Percentiles rank a stretch among this genome's conserved stretches.
These are phyloP conservation scores for Todus mexicanus DNA, from an alignment of 2,797 vertebrate genomes.

Conservation along the genomic window DNA sequence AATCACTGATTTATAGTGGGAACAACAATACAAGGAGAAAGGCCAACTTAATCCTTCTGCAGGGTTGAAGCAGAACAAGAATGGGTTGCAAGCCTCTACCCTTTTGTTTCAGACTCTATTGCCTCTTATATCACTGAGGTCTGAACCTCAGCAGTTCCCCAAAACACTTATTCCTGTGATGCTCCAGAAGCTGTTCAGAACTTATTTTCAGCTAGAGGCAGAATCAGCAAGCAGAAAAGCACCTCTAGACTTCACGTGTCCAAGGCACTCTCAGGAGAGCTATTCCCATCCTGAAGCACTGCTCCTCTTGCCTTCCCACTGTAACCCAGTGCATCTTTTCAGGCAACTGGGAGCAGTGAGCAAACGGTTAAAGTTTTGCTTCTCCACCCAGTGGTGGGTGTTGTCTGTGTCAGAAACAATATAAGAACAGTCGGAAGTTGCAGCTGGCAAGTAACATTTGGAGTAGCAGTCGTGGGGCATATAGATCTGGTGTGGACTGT, in stretches of 20 bases:
- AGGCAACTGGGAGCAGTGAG: conserved; percentile 58
- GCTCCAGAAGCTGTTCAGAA: background rate
- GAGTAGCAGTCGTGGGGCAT: conserved; percentile 63
- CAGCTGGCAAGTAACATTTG: conserved; percentile 73
- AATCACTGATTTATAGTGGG: background rate
- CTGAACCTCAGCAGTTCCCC: background rate
- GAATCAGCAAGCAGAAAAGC: background rate
- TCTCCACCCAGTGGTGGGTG: conserved; percentile 82
- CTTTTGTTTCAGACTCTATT: background rate
- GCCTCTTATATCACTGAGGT: background rate
- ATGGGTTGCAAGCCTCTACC: background rate
- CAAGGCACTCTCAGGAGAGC: background rate
- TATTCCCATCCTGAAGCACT: background rate
- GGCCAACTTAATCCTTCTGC: background rate
- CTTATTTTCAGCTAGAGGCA: background rate
- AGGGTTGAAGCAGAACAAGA: background rate
- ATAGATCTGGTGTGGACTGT: conserved; percentile 61
- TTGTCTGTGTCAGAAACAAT: conserved; percentile 74
- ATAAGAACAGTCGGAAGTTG: conserved; percentile 77
- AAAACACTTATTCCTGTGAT: background rate
- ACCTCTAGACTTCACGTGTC: background rate
- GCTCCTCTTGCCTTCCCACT: background rate
- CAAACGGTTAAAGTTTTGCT: conserved; percentile 76
- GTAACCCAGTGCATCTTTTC: conserved; percentile 30
- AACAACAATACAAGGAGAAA: background rate